Percentiles rank a stretch among this genome's conserved stretches.
Conservation (phyloP, 2,888 invertebrate genomes). For the Eupithecia subumbrata region DNA sequence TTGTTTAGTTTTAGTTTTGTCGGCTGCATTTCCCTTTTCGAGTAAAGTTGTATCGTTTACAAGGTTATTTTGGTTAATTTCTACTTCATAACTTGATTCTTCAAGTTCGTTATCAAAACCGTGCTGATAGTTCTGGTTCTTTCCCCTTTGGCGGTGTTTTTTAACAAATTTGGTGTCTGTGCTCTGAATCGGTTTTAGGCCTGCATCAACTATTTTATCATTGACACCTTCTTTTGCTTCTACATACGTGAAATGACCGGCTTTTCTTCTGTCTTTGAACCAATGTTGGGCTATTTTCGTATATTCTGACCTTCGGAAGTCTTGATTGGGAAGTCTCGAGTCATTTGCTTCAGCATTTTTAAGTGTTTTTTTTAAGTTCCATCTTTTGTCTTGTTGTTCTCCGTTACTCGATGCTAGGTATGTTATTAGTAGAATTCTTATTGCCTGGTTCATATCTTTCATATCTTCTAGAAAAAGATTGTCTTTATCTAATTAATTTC, state of each 20-base stretch:
- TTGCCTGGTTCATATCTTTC: conserved; percentile 3
- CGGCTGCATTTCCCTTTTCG: background rate
- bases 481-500: background rate
- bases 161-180: background rate
- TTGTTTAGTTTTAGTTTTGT: background rate
- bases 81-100: background rate
- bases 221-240: conserved; percentile 4
- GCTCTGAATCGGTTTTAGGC: background rate
- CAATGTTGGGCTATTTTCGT: background rate
- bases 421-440: background rate
- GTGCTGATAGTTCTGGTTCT: background rate
- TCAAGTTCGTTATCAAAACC: background rate
- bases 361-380: background rate
- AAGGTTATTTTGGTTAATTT: background rate
- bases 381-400: background rate
- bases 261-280: background rate
- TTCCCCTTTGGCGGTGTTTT: background rate
- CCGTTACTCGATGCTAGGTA: background rate
- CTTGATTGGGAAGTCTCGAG: background rate
- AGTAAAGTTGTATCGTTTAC: background rate
- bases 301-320: background rate
- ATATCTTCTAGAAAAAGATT: too few relatives aligned
- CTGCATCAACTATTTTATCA: background rate
- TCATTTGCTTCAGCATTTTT: background rate
- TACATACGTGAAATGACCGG: background rate